Evolutionary conservation across 2,113 vertebrate genomes (phyloP).

Genomic region (Geococcyx californianus): DNA sequence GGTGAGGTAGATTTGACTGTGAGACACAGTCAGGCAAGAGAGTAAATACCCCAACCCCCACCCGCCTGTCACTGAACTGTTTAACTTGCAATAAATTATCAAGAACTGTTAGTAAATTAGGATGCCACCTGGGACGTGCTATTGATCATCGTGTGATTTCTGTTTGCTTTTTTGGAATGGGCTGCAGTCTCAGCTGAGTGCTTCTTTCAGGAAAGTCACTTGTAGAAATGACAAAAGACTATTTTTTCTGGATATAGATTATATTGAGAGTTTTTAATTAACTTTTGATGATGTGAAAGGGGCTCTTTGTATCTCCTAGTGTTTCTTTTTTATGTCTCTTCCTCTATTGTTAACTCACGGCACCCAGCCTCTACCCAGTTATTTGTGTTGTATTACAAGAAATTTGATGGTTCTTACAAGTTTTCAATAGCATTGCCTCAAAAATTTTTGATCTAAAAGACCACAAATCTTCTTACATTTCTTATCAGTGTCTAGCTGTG

Average conservation of each 20-base stretch:
- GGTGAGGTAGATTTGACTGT: neutral
- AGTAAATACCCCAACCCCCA: neutral
- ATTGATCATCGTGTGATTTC: constrained; percentile 2
- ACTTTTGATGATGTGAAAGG: constrained; percentile 21
- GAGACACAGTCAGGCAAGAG: neutral
- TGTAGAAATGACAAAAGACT: constrained; percentile 8
- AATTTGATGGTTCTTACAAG: neutral
- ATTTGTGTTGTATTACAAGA: neutral
- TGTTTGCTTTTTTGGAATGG: constrained; percentile 36
- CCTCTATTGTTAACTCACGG: neutral
- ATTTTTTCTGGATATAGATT: neutral
- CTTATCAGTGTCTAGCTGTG: neutral
- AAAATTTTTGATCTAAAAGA: neutral
- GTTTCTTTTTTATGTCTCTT: neutral
- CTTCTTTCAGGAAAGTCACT: constrained; percentile 14
- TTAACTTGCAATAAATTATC: constrained; percentile 11
- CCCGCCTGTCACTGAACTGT: neutral
- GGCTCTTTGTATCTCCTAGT: neutral
- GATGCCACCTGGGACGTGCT: neutral
- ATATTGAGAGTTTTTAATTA: constrained; percentile 25
- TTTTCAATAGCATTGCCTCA: neutral
- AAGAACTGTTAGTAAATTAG: constrained; percentile 12
- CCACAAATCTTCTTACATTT: neutral
- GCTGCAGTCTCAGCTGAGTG: constrained; percentile 15
- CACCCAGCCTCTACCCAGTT: neutral